Evolutionary conservation across 2,888 invertebrate genomes (phyloP).

Genomic region (Apomyelois bistriatella): DNA sequence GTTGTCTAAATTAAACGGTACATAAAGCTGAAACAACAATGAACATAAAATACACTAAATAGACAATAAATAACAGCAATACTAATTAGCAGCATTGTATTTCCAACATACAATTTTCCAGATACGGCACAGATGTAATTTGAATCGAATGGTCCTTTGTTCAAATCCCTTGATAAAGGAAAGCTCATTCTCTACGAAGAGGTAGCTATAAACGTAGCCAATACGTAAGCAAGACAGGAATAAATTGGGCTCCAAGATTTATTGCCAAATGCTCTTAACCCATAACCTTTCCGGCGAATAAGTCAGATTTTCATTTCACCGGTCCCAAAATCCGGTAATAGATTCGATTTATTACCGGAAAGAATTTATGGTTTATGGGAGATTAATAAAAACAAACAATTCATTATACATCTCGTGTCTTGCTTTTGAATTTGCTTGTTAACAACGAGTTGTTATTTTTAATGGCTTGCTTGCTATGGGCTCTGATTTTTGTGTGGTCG

Average conservation of each 20-base stretch:
- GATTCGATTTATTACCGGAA: conserved; percentile 20
- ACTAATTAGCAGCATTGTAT: conserved; percentile 31
- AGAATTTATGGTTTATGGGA: conserved; percentile 12
- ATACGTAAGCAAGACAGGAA: conserved; percentile 63
- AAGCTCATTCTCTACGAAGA: conserved; percentile 54
- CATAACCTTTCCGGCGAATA: conserved; percentile 46
- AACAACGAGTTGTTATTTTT: too few relatives aligned
- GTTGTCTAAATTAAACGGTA: not conserved
- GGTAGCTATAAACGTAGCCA: conserved; percentile 58
- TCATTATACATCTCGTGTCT: not conserved
- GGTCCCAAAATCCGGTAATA: conserved; percentile 30
- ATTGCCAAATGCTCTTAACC: conserved; percentile 75
- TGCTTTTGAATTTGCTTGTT: too few relatives aligned
- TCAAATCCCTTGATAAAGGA: conserved; percentile 56
- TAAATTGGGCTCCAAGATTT: conserved; percentile 71
- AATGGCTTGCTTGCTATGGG: too few relatives aligned
- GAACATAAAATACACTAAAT: not conserved
- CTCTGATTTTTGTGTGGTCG: too few relatives aligned
- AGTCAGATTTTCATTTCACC: conserved; percentile 49
- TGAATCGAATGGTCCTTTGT: conserved; percentile 63
- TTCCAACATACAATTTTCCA: conserved; percentile 34
- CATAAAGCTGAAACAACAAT: not conserved
- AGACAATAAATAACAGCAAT: conserved; percentile 3
- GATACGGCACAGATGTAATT: conserved; percentile 46
- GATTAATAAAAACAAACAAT: conserved; percentile 7